Conservation (phyloP, 2,888 invertebrate species). For the Apotomis capreana region DNA sequence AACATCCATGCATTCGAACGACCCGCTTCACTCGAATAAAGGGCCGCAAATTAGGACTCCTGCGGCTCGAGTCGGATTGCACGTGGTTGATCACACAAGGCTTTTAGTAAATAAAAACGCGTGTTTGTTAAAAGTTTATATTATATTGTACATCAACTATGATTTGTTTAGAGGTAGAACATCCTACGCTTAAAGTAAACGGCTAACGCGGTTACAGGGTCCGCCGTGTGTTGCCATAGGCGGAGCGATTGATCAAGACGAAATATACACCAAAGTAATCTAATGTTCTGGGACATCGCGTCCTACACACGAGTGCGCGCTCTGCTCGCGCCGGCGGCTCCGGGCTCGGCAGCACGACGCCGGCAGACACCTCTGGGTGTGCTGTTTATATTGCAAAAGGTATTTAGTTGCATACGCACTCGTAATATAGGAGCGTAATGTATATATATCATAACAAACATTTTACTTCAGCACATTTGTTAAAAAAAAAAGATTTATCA, state of each 20-base stretch:
- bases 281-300: background rate
- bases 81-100: background rate
- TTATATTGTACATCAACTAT: conserved; percentile 80
- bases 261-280: conserved; percentile 30
- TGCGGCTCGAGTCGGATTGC: too few relatives aligned
- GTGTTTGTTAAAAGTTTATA: conserved; percentile 79
- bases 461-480: conserved; percentile 27
- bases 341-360: too few relatives aligned
- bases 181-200: conserved; percentile 81
- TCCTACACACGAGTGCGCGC: conserved; percentile 10
- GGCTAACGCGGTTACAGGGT: conserved; percentile 73
- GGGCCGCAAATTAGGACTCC: too few relatives aligned
- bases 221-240: conserved; percentile 75
- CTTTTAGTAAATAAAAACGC: conserved; percentile 51
- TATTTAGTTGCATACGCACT: background rate
- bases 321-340: background rate
- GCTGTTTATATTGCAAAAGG: too few relatives aligned
- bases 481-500: conserved; percentile 69
- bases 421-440: conserved; percentile 24
- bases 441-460: conserved; percentile 21
- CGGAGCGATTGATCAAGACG: conserved; percentile 63
- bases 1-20: too few relatives aligned
- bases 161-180: conserved; percentile 82
- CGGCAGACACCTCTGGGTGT: too few relatives aligned
- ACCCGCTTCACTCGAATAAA: too few relatives aligned